A percentile compares a stretch with the other conserved stretches of the same genome.
Evolutionary conservation across 2,113 vertebrate genomes (phyloP).

Genomic region (Zosterops lateralis): DNA sequence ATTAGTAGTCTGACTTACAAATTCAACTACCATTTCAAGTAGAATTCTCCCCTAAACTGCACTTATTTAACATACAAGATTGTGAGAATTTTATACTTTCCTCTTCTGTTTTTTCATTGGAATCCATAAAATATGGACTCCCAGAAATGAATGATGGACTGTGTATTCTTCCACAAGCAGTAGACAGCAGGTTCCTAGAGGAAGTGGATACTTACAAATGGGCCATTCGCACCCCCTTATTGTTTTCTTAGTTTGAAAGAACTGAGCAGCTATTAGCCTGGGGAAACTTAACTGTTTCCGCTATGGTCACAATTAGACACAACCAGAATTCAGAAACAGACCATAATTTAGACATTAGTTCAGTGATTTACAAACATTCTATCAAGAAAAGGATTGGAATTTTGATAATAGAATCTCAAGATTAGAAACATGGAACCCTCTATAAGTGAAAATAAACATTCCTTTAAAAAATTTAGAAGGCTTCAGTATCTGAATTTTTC

Average conservation of each 20-base stretch:
- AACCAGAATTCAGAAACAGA: background rate
- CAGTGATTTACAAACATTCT: background rate
- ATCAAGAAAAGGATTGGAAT: background rate
- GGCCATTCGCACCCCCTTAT: background rate
- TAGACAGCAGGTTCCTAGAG: background rate
- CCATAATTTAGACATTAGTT: background rate
- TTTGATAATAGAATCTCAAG: background rate
- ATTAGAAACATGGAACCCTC: background rate
- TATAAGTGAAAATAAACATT: constrained; percentile 35
- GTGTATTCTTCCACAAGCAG: background rate
- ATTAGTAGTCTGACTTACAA: background rate
- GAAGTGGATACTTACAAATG: background rate
- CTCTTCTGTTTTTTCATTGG: background rate
- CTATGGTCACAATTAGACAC: background rate
- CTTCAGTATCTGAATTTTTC: constrained; percentile 52
- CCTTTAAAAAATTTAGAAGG: background rate
- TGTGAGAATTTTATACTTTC: background rate
- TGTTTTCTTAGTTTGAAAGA: background rate
- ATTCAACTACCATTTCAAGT: background rate
- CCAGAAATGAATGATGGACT: background rate
- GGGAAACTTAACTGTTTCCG: background rate
- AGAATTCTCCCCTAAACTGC: background rate
- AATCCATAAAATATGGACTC: background rate
- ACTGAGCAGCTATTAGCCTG: background rate
- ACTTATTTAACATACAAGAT: background rate